A percentile compares a stretch with the other conserved stretches of the same genome.
Evolutionary conservation across 2,797 vertebrate genomes (phyloP).

Genomic region (Schizopygopsis pylzovi): DNA sequence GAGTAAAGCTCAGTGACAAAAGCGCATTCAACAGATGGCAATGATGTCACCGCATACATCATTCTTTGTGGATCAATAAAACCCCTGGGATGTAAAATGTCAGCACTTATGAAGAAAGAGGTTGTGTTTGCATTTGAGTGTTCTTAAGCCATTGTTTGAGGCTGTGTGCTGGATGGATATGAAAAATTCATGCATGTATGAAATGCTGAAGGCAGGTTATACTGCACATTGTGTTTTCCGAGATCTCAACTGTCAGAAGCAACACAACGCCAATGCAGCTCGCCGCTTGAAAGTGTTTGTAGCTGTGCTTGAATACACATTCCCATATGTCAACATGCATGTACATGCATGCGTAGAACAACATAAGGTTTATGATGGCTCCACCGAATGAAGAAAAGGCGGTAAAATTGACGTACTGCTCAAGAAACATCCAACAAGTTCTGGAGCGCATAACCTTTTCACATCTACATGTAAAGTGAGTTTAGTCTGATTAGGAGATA

Average conservation of each 20-base stretch:
- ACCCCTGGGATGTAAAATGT: slow-evolving; percentile 41
- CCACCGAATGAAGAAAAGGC: slow-evolving; percentile 58
- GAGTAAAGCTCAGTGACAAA: slow-evolving; percentile 38
- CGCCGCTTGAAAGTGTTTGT: not conserved
- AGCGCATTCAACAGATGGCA: slow-evolving; percentile 32
- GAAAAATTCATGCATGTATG: not conserved
- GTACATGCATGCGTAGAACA: slow-evolving; percentile 25
- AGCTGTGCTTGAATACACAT: not conserved
- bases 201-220: not conserved
- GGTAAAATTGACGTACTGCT: slow-evolving; percentile 25
- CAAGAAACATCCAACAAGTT: slow-evolving; percentile 38
- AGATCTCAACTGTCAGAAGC: slow-evolving; percentile 63
- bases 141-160: not conserved
- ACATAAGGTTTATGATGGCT: slow-evolving; percentile 58
- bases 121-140: not conserved
- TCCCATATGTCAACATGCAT: slow-evolving; percentile 4
- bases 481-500: slow-evolving; percentile 74
- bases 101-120: slow-evolving; percentile 8
- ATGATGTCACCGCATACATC: slow-evolving; percentile 59
- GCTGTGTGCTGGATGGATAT: not conserved
- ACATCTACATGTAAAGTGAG: slow-evolving; percentile 63
- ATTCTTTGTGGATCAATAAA: slow-evolving; percentile 53
- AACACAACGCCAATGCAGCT: slow-evolving; percentile 37
- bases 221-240: slow-evolving; percentile 58
- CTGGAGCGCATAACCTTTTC: slow-evolving; percentile 49